Evolutionary conservation across 2,113 vertebrate species (phyloP).

Genomic region (Malurus alboscapulatus): DNA sequence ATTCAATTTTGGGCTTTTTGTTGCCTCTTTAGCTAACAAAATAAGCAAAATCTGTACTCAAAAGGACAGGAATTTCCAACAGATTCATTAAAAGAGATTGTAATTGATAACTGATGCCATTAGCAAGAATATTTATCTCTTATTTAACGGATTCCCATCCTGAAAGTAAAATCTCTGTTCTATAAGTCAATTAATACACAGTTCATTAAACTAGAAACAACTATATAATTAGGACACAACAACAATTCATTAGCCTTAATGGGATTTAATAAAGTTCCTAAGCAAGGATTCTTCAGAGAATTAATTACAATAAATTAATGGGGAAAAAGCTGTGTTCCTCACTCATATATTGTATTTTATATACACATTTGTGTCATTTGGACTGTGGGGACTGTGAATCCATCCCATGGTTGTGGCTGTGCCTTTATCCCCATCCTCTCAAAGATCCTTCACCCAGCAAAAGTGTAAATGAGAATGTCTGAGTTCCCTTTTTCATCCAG

Average conservation of each 20-base stretch:
- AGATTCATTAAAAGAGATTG: not conserved
- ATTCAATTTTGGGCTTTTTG: not conserved
- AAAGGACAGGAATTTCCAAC: not conserved
- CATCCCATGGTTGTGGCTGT: accelerated
- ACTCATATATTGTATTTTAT: not conserved
- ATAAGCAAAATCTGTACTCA: not conserved
- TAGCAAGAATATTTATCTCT: not conserved
- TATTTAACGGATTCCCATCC: not conserved
- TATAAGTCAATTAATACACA: slow-evolving; percentile 40
- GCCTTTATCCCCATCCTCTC: accelerated
- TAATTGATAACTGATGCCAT: not conserved
- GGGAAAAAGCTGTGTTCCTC: not conserved
- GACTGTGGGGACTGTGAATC: accelerated
- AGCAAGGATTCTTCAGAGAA: slow-evolving; percentile 58
- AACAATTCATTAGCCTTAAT: slow-evolving; percentile 69
- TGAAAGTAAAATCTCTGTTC: not conserved
- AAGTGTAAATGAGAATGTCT: not conserved
- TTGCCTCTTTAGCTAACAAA: not conserved
- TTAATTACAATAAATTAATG: slow-evolving; percentile 63
- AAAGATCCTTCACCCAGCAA: not conserved
- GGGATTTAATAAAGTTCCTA: slow-evolving; percentile 63
- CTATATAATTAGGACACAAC: slow-evolving; percentile 65
- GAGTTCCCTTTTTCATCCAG: not conserved
- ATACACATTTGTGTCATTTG: not conserved
- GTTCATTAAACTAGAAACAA: slow-evolving; percentile 66